Base-by-base conservation (phyloP, 2,888 invertebrate species). In the Papilio elwesi region DNA sequence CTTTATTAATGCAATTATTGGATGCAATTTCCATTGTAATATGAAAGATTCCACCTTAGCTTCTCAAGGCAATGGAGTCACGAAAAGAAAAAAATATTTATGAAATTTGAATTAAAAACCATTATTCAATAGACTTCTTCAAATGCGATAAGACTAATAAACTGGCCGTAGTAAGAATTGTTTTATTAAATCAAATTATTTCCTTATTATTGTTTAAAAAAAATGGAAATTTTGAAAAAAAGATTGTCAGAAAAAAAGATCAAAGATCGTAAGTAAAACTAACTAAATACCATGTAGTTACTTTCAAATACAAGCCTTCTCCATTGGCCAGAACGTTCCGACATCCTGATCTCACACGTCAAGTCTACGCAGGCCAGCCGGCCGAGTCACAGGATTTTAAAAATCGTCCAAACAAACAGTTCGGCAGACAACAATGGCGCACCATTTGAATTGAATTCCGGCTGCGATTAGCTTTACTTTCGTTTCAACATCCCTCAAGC, bases 401-500 rank as follows among this genome's bases (percentile, higher is more conserved):
- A 91, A 88, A 87, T 82, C 81, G 83, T 79, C 76, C 79, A 86
- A 89, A 87, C 82, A 85, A 85, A 86, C 78, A 77, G 78, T 79
- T 81, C 79, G 83, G 84, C 90, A 93, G 92, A 92, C 92, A 92
- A 92, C 92, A 92, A 92, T 92, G 86, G 87, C 81, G 83, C 80
- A 12, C 53, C 83, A 89, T 90, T 91, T 90, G 90, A 91, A 92
- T 92, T 88, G 89, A 90, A 91, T 90, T 82, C 81, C 84, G 79
- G 71, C 78, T 73, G 75, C 75, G 72, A 75, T 76, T 75, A 76
- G 68, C 64, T 72, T 77, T 79, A 71, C 76, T 84, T 84, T 85
- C 83, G 82, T 86, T 85, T 83, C 81, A 82, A 83, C 83, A 82
- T 87, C 85, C 81, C 85, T 86, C 83, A 71, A 72, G 73, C 71